Base-by-base conservation (phyloP, 1,140 invertebrate genomes). In the Caenorhabditis latens region DNA sequence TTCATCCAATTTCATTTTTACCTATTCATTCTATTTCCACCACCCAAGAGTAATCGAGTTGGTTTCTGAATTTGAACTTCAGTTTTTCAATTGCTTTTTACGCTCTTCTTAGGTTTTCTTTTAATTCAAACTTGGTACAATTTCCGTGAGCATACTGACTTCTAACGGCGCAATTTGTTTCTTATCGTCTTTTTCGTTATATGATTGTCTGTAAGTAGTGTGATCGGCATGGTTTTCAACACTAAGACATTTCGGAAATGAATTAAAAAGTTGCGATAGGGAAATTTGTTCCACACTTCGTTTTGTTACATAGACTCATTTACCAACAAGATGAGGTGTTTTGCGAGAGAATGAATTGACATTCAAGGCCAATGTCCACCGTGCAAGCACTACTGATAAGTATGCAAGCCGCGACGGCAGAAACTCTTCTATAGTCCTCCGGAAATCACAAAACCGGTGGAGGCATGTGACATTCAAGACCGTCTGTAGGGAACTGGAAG, bases 241-340 rank as follows among this genome's bases (percentile, higher is more conserved):
- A 16, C 19, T 71, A 71, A 71, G 40, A 71, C 65, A 43, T 19
- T 71, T 71, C 65, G 65, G 65, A 71, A 71, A 71, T 9, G 65
- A 71, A 71, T 71, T 43, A 71, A 71, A 43, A 71, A 43, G 40
- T 46, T 71, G 61, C 61, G 65, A 71, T 71, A 71, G 0, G 5
- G 9, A 46, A 71, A 71, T 43, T 71, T 43, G 65, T 46, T 71
- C 65, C 42, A 24, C 61, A 63, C 32, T 8, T 7, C 61, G 61
- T 32, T 63, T 58, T 58, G 57, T 21, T 58, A 0, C 57, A 58
- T 58, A 58, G 57, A 40, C 61, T 32, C 32, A 40, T 21, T 8
- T 32, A 8, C 55, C 19, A 19, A 58, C 6, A 19, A 7, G 24
- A 24, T 63, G 24, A 13, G 40, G 42, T 43, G 16, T 43, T 43